Base-by-base conservation (phyloP, 2,888 invertebrate genomes). In the Drosophila niveifrons region DNA sequence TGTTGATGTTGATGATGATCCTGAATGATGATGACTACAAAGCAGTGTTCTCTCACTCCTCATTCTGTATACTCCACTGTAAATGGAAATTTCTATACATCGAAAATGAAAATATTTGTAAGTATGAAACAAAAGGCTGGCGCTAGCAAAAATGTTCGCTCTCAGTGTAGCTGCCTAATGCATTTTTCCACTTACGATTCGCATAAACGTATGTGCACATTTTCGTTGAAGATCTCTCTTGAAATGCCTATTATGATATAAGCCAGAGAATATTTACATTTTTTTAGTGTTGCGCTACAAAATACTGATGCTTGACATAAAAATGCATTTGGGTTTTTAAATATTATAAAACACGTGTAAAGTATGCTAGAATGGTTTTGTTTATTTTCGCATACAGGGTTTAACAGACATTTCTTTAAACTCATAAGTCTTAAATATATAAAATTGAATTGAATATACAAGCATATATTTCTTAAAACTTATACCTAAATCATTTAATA, bases 81-180 rank as follows among this genome's bases (percentile, higher is more conserved):
- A 85, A 88, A 88, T 82, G 74, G 57, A 80, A 70, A 82, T 75
- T 84, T 78, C 66, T 66, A 80, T 57, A 70, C 77, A 82, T 85
- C 69, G 73, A 85, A 80, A 52, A 67, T 63, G 56, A 58, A 80
- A 67, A 67, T 50, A 55, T 48, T 44, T 28, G 17, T 64, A 57
- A 59, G 39, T 29, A 51, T 59, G 47, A 75, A 78, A 63, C 74
- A 78, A 75, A 74, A 68, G 68, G 34, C 36, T 44, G 11, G 29
- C 43, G 43, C 34, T 43, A n/a, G 28, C 46, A 47, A 23, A 18
- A 34, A 48, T 51, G 1, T 28, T 48, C 17, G 2, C 39, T 48
- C 28, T 39, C 46, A 46, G 23, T 47, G 47, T 15, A 23, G 57
- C 13, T 43, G 31, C 46, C 78, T 78, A 75, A 75, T 75, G 75